These are phyloP conservation scores for Tragelaphus buxtoni DNA, from an alignment of 2,113 vertebrate species.

Conservation along the genomic window DNA sequence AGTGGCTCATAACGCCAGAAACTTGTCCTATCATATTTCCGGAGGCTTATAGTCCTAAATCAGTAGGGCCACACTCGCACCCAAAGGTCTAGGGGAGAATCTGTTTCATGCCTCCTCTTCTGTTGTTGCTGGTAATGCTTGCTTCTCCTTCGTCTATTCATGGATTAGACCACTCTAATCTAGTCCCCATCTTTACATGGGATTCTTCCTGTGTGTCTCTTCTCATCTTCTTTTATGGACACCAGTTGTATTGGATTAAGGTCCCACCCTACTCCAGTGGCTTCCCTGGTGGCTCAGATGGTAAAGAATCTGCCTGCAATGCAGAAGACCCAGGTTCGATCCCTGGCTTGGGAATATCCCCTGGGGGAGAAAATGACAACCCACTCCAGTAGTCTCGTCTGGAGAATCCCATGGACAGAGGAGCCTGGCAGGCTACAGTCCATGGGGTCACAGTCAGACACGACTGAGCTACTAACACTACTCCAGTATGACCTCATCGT, in stretches of 20 bases:
- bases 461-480: not conserved
- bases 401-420: not conserved
- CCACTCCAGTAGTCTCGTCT: not conserved
- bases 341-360: not conserved
- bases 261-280: not conserved
- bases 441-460: not conserved
- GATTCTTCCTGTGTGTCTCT: not conserved
- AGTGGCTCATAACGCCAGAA: not conserved
- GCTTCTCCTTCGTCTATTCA: not conserved
- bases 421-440: not conserved
- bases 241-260: not conserved
- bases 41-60: not conserved
- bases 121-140: not conserved
- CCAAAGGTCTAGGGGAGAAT: not conserved
- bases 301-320: not conserved
- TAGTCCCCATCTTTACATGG: not conserved
- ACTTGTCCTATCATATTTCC: not conserved
- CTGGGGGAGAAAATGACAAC: not conserved
- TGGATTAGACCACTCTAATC: not conserved
- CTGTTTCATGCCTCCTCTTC: not conserved
- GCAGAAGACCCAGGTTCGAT: not conserved
- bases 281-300: not conserved
- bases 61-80: not conserved
- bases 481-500: not conserved
- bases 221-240: not conserved